Conservation (phyloP, 2,888 invertebrate genomes). For the Lathronympha strigana region DNA sequence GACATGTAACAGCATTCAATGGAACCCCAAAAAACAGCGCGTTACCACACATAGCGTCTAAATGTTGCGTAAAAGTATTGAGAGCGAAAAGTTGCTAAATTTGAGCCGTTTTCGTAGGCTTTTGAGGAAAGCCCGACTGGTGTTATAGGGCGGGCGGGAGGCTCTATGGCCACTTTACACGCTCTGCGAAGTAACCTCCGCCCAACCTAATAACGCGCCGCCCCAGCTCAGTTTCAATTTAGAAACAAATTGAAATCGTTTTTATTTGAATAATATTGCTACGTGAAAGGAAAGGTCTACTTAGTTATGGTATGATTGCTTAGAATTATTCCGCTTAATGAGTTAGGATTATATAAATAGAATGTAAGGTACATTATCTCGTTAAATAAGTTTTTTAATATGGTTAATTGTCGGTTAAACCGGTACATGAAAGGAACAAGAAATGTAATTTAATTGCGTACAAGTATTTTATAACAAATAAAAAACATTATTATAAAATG, state of each 20-base stretch:
- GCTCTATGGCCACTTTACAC: slow-evolving; percentile 82
- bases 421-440: slow-evolving; percentile 12
- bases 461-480: not conserved
- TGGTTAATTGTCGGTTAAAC: slow-evolving; percentile 32
- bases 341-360: slow-evolving; percentile 18
- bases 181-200: slow-evolving; percentile 81
- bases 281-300: slow-evolving; percentile 47
- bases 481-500: not conserved
- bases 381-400: slow-evolving; percentile 22
- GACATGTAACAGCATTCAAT: slow-evolving; percentile 37
- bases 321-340: slow-evolving; percentile 43
- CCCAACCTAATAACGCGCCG: slow-evolving; percentile 82
- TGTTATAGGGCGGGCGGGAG: slow-evolving; percentile 80
- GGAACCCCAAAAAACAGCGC: slow-evolving; percentile 43
- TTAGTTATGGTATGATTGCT: slow-evolving; percentile 59
- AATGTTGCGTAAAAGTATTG: slow-evolving; percentile 79
- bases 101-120: slow-evolving; percentile 80
- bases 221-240: slow-evolving; percentile 84
- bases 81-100: slow-evolving; percentile 82
- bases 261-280: slow-evolving; percentile 84
- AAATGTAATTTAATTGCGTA: slow-evolving; percentile 1
- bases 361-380: slow-evolving; percentile 27
- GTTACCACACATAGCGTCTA: slow-evolving; percentile 61
- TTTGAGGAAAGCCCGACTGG: slow-evolving; percentile 79
- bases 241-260: slow-evolving; percentile 84